Evolutionary conservation across 2,797 vertebrate genomes (phyloP), one percentile per base, ranked within the genome.

Genomic region (Poliocrania exsul): DNA sequence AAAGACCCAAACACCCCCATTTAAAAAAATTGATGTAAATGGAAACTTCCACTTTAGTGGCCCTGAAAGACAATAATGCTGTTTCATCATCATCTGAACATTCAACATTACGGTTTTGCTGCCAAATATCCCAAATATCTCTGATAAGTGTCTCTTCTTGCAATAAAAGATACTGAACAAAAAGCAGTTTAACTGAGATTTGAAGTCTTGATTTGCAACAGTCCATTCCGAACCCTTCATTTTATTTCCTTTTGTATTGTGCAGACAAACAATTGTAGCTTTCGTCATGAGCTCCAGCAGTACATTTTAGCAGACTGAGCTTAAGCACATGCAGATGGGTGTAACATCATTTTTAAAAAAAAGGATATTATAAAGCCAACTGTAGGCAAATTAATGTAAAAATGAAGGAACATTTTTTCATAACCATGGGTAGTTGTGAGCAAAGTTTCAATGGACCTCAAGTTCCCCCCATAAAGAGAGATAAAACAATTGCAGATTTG

Each of bases 221-320:
- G 82, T 94, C 64, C 80, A 60, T 92, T 92, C 60, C 19, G 81
- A 95, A 82, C 38, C 56, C 73, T 90, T 92, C 51, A 56, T 93
- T 96, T 96, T 90, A 92, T 96, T 95, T 94, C 70, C 50, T 82
- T 90, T 94, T 92, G 79, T 79, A 94, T 64, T 75, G 57, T 92
- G 74, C 89, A 65, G 81, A 66, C 88, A 83, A 95, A 78, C 47
- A 85, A 78, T 72, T 91, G 86, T 60, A 89, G 92, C 47, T 96
- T 95, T 94, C 46, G 54, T 72, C 77, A 53, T 56, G 66, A 92
- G 44, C 86, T 86, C 81, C 83, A 90, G 81, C 31, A 65, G n/a
- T 69, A 72, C 80, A 81, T 92, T 94, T 62, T 20, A 92, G 47
- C 70, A 93, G 54, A 31, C 26, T 2, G 2, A 86, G 54, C 12